phyloP scores from a whole-genome alignment of 1,140 invertebrate species.

The Globodera ellingtonae region DNA sequence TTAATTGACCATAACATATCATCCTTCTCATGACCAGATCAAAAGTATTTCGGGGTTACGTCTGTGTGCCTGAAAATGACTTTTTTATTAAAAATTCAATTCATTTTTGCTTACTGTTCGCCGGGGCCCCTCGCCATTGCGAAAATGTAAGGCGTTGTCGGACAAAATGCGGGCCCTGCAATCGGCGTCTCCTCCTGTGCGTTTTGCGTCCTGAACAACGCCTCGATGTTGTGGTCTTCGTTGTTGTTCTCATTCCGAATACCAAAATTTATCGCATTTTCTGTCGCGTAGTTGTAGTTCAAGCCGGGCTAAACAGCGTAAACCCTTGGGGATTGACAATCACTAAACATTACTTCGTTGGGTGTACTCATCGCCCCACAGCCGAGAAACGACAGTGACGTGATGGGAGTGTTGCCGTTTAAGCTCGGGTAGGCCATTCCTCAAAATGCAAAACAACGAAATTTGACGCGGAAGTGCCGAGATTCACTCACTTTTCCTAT shows the following conservation, averaged over 20 bases:
- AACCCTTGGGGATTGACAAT: neutral
- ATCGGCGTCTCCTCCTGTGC: neutral
- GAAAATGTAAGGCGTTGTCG: neutral
- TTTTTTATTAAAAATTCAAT: neutral
- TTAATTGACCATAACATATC: too few species aligned
- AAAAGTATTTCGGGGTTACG: neutral
- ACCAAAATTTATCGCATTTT: neutral
- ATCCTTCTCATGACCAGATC: neutral
- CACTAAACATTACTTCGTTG: neutral
- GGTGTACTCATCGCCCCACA: conserved; percentile 17
- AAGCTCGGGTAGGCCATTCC: neutral
- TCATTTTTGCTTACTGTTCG: neutral
- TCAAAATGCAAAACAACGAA: neutral
- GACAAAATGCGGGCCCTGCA: neutral
- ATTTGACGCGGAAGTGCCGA: neutral
- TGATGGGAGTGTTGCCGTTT: conserved; percentile 23
- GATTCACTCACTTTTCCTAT: conserved; percentile 8
- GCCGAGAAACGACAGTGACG: conserved; percentile 15
- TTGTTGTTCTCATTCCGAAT: neutral
- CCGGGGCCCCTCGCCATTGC: neutral
- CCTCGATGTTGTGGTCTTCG: neutral
- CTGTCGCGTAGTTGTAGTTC: neutral
- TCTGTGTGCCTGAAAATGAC: neutral
- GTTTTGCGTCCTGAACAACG: neutral
- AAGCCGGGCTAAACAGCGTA: neutral